Conservation (phyloP, 2,113 vertebrate species). For the Podiceps cristatus region DNA sequence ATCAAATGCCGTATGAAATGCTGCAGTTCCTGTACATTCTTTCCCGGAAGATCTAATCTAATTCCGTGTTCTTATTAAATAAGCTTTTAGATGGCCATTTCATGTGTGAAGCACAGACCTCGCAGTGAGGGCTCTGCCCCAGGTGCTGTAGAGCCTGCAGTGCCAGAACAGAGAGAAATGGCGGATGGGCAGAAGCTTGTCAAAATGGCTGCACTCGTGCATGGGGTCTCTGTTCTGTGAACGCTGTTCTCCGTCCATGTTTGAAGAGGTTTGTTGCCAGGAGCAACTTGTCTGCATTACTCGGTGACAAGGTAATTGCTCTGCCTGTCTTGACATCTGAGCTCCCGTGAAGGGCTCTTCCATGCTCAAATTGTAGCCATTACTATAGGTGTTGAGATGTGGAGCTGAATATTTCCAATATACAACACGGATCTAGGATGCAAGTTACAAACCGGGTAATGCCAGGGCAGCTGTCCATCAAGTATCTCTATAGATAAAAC, state of each 20-base stretch:
- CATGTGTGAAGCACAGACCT: rapidly evolving
- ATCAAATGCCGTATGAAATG: not conserved
- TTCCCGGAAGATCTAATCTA: not conserved
- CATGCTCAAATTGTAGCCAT: not conserved
- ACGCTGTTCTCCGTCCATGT: not conserved
- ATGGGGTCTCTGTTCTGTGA: not conserved
- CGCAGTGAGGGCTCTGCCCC: not conserved
- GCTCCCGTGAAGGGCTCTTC: not conserved
- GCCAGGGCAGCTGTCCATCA: not conserved
- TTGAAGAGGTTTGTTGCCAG: slow-evolving; percentile 3
- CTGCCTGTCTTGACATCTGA: not conserved
- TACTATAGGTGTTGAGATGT: rapidly evolving
- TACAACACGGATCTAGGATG: rapidly evolving
- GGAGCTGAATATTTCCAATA: rapidly evolving
- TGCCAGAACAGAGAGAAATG: not conserved
- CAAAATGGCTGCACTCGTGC: not conserved
- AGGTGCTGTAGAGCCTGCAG: not conserved
- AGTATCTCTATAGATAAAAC: rapidly evolving
- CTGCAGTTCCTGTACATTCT: not conserved
- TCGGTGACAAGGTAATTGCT: not conserved
- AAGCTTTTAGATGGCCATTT: not conserved
- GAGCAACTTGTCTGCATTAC: slow-evolving; percentile 9
- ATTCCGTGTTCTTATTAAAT: rapidly evolving
- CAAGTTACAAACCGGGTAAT: not conserved
- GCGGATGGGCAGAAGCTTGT: not conserved